Conservation (phyloP, 2,113 vertebrate genomes). For the Misgurnus anguillicaudatus region DNA sequence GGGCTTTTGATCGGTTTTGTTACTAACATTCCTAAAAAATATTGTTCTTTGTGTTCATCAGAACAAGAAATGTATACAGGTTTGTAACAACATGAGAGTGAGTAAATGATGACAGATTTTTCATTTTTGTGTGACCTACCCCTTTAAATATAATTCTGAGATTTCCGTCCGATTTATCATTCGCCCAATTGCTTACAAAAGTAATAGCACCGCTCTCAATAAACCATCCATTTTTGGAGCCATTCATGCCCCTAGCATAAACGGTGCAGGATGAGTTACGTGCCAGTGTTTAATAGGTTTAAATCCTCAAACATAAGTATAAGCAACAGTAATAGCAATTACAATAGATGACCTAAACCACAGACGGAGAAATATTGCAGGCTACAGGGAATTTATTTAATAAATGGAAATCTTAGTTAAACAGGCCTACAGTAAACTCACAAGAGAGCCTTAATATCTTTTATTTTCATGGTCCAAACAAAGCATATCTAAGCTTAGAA, state of each 20-base stretch:
- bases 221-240: background rate
- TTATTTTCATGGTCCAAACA: conserved; percentile 35
- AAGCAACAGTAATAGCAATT: background rate
- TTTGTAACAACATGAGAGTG: too few species aligned
- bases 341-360: conserved; percentile 8
- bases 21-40: too few species aligned
- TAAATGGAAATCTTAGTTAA: conserved; percentile 40
- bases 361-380: conserved; percentile 23
- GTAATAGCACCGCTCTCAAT: background rate
- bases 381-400: conserved; percentile 39
- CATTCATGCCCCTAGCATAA: background rate
- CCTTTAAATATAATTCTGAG: too few species aligned
- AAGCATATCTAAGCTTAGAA: conserved; percentile 45
- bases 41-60: too few species aligned
- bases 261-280: background rate
- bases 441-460: conserved; percentile 31
- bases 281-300: background rate
- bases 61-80: too few species aligned
- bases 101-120: too few species aligned
- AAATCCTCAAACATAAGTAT: conserved; percentile 1
- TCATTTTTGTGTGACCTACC: too few species aligned
- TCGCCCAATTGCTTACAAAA: too few species aligned
- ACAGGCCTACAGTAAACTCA: conserved; percentile 34
- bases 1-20: too few species aligned
- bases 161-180: too few species aligned